Conservation (phyloP, 2,888 invertebrate genomes). For the Synergus itoensis region DNA sequence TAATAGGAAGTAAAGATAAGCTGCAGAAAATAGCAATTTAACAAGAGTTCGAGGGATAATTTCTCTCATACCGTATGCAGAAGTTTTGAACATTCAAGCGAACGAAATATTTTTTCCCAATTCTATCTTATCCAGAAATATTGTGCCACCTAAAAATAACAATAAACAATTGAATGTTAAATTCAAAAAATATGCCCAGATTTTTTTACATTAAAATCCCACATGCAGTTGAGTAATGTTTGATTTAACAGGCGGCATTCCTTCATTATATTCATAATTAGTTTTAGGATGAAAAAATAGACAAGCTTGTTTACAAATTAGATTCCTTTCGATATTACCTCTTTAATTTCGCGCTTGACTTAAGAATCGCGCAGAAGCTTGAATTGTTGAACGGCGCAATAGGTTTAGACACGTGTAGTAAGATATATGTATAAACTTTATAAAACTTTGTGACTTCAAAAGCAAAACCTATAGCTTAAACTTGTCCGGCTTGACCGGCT, state of each 20-base stretch:
- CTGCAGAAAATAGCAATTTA: constrained; percentile 13
- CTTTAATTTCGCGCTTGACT: constrained; percentile 29
- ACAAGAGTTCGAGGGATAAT: constrained; percentile 14
- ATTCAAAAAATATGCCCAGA: no score
- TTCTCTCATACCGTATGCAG: constrained; percentile 10
- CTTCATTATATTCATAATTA: no score
- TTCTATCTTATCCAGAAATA: no score
- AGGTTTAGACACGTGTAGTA: not conserved
- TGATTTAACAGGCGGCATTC: no score
- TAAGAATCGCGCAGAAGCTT: not conserved
- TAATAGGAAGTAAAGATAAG: constrained; percentile 33
- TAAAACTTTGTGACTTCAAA: not conserved
- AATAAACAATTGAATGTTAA: no score
- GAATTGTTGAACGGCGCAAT: constrained; percentile 20
- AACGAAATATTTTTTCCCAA: no score
- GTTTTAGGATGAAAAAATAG: no score
- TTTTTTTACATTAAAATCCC: no score
- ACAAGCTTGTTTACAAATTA: not conserved
- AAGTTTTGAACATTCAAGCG: not conserved
- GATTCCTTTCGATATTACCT: not conserved
- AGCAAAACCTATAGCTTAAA: not conserved
- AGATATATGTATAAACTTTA: not conserved
- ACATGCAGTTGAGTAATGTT: no score
- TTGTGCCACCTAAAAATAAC: no score
- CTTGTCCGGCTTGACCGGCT: not conserved